These are phyloP conservation scores for Brotula barbata DNA, from an alignment of 2,797 vertebrate species.

Conservation along the genomic window DNA sequence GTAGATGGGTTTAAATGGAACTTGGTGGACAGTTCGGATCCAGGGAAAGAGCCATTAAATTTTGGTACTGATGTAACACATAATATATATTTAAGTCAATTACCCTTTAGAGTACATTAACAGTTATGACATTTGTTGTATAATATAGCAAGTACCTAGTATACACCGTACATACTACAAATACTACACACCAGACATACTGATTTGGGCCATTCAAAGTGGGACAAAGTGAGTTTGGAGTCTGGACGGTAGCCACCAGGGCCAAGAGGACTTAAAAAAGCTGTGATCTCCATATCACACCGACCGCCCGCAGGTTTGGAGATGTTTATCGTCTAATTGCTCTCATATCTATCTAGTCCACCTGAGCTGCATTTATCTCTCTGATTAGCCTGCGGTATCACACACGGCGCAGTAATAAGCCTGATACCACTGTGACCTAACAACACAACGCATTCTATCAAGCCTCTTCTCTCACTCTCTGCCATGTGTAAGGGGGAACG, in stretches of 20 bases:
- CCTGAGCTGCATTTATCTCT: slow-evolving; percentile 50
- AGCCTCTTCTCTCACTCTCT: too few relatives aligned
- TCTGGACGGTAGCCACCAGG: slow-evolving; percentile 31
- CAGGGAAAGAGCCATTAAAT: too few relatives aligned
- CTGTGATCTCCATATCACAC: slow-evolving; percentile 34
- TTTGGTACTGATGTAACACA: not conserved
- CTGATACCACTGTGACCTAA: slow-evolving; percentile 21
- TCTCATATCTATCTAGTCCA: slow-evolving; percentile 40
- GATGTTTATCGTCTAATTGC: slow-evolving; percentile 59
- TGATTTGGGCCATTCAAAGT: slow-evolving; percentile 43
- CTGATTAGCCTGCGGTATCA: slow-evolving; percentile 41
- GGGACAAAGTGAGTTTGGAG: slow-evolving; percentile 19
- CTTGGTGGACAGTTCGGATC: too few relatives aligned
- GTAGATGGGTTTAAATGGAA: too few relatives aligned
- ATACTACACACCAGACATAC: not conserved
- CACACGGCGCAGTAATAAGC: slow-evolving; percentile 38
- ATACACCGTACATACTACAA: too few relatives aligned
- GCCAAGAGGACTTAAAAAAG: slow-evolving; percentile 31
- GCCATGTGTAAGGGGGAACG: too few relatives aligned
- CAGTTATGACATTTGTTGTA: too few relatives aligned
- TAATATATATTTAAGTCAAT: too few relatives aligned
- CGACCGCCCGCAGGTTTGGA: slow-evolving; percentile 35
- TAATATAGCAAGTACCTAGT: too few relatives aligned
- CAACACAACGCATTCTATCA: not conserved
- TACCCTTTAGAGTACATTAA: too few relatives aligned